Evolutionary conservation across 1,140 invertebrate species (phyloP), one percentile per base, ranked within the genome.

Genomic region (Artemia franciscana): DNA sequence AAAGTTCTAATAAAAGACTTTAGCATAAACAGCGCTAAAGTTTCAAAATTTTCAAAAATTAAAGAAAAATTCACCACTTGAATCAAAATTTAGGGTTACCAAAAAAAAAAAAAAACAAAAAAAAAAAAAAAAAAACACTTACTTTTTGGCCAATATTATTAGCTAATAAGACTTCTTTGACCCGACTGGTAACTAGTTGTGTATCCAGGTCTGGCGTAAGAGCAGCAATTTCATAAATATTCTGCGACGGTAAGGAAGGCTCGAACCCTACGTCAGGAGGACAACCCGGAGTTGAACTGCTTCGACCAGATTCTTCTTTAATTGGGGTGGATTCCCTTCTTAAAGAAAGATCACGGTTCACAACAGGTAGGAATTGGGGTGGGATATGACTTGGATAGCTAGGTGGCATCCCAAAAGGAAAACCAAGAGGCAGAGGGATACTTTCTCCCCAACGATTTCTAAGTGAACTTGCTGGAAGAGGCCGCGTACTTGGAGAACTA

Each of bases 141-240:
- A 86, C 78, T 77, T 97, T 97, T 75, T 98, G 94, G 1, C 93
- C 93, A 67, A 97, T 92, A 69, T 97, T 97, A 69, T 97, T 95
- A 7, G 92, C 91, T 30, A 97, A 76, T 0, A 97, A 76, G 0
- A 92, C 89, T 73, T 97, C 93, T 71, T 97, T 98, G 69, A 97
- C 95, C 72, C 91, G 91, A 0, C 90, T 94, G 0, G 93, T 97
- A 64, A 97, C 91, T 4, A 85, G 84, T 72, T 96, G 89, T 0
- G 94, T 97, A 71, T 98, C 93, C 26, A 98, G 78, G 70, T 97
- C 92, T 67, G 91, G 89, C 0, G 92, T 95, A 5, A 96, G 77
- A 3, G 92, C 91, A 3, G 91, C 91, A 84, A 96, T 92, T 74
- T 96, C 92, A 72, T 93, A 94, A 0, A 93, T 88, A 66, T 72